A percentile compares a stretch with the other conserved stretches of the same genome.
These are phyloP conservation scores for Poecile atricapillus DNA, from an alignment of 2,113 vertebrate genomes.

Conservation along the genomic window DNA sequence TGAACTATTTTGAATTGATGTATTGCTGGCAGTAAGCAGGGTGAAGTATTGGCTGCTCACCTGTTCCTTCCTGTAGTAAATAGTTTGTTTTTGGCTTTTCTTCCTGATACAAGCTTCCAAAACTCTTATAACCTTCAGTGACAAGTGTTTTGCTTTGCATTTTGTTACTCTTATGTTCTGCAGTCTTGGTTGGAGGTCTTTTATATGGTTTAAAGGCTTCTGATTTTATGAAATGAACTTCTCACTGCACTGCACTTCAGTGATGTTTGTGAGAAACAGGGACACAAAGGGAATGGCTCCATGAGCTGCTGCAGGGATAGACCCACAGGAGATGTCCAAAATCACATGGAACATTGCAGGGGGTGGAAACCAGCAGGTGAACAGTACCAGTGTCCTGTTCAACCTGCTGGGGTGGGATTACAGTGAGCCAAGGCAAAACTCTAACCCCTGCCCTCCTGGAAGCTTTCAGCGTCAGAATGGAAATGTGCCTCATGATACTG, in stretches of 20 bases:
- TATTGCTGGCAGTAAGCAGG: not conserved
- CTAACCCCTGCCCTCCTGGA: not conserved
- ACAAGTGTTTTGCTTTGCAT: not conserved
- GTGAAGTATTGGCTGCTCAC: not conserved
- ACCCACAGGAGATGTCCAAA: not conserved
- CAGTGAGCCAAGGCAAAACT: not conserved
- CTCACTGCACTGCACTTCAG: not conserved
- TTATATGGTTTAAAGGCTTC: not conserved
- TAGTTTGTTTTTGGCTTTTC: not conserved
- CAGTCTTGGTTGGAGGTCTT: not conserved
- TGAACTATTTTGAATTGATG: not conserved
- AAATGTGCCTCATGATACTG: not conserved
- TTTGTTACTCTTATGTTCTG: not conserved
- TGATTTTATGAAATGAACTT: not conserved
- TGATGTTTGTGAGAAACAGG: not conserved
- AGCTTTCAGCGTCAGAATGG: not conserved
- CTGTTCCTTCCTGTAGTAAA: not conserved
- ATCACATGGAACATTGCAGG: accelerated
- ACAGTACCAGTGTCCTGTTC: not conserved
- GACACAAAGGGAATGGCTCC: not conserved
- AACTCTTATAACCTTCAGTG: not conserved
- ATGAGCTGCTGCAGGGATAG: not conserved
- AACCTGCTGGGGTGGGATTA: not conserved
- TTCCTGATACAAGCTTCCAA: not conserved
- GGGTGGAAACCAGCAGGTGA: not conserved